phyloP scores from a whole-genome alignment of 2,888 invertebrate species.

The Dolichopus griseipennis region DNA sequence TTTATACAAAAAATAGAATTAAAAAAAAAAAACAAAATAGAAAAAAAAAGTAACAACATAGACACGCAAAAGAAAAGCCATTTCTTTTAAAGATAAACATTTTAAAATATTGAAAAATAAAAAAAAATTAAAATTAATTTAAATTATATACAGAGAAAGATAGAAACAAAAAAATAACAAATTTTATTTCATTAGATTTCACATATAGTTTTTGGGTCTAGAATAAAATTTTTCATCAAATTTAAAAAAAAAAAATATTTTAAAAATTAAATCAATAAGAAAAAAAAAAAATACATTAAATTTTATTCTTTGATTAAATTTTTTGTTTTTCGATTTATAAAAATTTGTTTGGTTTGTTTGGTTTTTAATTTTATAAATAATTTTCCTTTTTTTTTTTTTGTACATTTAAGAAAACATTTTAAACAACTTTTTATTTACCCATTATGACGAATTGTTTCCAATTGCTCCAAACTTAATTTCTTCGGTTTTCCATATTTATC shows the following conservation, averaged over 20 bases:
- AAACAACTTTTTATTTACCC: conserved; percentile 53
- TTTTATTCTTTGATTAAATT: not conserved
- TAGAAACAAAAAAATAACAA: not conserved
- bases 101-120: not conserved
- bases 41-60: not conserved
- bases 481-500: conserved; percentile 76
- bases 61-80: conserved; percentile 2
- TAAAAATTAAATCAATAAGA: not conserved
- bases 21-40: conserved; percentile 13
- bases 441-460: conserved; percentile 65
- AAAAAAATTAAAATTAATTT: not conserved
- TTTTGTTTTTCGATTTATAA: not conserved
- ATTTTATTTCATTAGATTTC: no score
- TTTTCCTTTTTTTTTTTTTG: conserved; percentile 20
- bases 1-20: conserved; percentile 24
- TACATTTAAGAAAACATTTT: conserved; percentile 15
- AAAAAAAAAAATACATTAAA: not conserved
- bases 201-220: no score
- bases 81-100: not conserved
- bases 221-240: not conserved
- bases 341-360: not conserved
- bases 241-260: not conserved
- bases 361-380: conserved; percentile 5
- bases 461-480: conserved; percentile 67
- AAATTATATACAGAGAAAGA: not conserved